Base-by-base conservation (phyloP, 2,797 vertebrate species). In the Gadopsis marmoratus region DNA sequence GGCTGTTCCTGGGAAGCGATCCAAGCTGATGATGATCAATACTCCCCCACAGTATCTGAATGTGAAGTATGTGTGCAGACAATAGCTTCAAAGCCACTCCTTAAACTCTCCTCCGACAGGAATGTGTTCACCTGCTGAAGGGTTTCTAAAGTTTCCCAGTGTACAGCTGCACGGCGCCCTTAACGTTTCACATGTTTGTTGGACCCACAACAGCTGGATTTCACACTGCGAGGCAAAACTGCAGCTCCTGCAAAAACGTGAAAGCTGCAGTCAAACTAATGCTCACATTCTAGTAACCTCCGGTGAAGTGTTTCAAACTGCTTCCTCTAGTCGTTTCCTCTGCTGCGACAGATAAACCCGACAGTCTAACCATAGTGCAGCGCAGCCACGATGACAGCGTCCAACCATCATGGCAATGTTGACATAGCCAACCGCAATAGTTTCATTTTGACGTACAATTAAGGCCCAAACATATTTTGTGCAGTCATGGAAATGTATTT, bases 1-100 rank as follows among this genome's bases (percentile, higher is more conserved):
- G 79, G 61, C 48, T 5, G 29, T 17, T 53, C 19, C 26, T 43
- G 8, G 12, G 4, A 10, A 4, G 3, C 2, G 19, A 47, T 2
- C 6, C 1, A 7, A 9, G 31, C 23, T 9, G 19, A 23, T 8
- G 9, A 74, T 26, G 23, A 75, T 70, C 56, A 56, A 72, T 68
- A 58, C 60, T 48, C 13, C 31, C 31, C 21, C 19, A 2, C 26
- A 5, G 23, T 14, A 23, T 26, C 7, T 73, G 66, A 82, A 83
- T 83, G 87, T 62, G 4, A 43, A 72, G 29, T 71, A 84, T 74
- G 71, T 48, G 19, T 11, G 11, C 6, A 35, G 14, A 83, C 70
- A 71, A 83, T 65, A n/a, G 63, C 59, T 78, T 83, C 7, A 5
- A 8, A 74, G 43, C 82, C 90, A 21, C 90, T 88, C 89, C 88